Percentiles rank a stretch among this genome's conserved stretches.
These are phyloP conservation scores for Vultur gryphus DNA, from an alignment of 2,797 vertebrate genomes.

Conservation along the genomic window DNA sequence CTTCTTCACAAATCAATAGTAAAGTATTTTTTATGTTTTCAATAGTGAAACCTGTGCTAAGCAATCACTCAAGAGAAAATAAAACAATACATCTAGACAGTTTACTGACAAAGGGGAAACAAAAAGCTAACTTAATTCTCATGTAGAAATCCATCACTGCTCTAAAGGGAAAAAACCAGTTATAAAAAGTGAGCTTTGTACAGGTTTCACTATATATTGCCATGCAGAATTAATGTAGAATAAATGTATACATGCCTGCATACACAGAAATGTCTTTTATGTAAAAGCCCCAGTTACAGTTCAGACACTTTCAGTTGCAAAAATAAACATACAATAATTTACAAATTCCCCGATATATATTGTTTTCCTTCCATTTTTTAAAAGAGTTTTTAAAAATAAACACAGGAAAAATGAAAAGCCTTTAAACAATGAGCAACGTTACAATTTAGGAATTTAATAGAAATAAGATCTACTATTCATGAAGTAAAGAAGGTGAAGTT, in stretches of 20 bases:
- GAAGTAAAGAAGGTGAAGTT: neutral
- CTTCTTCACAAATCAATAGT: neutral
- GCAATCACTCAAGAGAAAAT: neutral
- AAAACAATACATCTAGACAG: neutral
- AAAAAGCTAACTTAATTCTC: neutral
- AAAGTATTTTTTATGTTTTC: neutral
- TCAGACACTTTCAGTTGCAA: neutral
- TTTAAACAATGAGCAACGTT: neutral
- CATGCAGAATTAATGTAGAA: constrained; percentile 3
- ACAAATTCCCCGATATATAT: neutral
- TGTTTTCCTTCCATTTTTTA: neutral
- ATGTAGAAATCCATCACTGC: neutral
- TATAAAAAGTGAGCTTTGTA: neutral
- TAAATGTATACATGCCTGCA: constrained; percentile 61
- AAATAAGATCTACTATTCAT: neutral
- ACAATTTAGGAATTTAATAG: neutral
- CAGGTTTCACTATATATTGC: neutral
- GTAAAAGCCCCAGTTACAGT: neutral
- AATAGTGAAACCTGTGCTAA: neutral
- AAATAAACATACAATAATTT: neutral
- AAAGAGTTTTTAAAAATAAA: neutral
- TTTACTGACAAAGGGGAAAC: neutral
- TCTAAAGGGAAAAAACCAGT: neutral
- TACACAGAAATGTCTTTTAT: neutral
- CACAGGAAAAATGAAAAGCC: neutral